Base-by-base conservation (phyloP, 2,888 invertebrate species). In the Amblyjoppa proteus region DNA sequence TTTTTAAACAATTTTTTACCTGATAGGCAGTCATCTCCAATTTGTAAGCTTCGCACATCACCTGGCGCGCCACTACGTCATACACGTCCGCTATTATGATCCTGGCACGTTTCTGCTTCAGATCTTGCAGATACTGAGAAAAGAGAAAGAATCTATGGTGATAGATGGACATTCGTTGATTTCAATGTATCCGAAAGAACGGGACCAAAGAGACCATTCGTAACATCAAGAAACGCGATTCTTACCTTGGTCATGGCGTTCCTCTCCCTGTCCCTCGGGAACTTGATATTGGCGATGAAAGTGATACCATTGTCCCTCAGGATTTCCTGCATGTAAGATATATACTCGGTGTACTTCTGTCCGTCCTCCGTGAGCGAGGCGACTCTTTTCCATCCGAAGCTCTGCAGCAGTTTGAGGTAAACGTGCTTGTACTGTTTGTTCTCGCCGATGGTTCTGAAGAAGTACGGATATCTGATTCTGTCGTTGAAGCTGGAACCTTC, bases 1-100 rank as follows among this genome's bases (percentile, higher is more conserved):
- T 83, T 84, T 76, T 90, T 34, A 20, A 20, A 75, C 38, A n/a
- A 64, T 34, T 70, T 75, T 76, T 88, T 88, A 93, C 93, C 91
- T 93, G 91, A 69, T 93, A 92, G 0, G 96, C 96, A 31, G 96
- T 96, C 96, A 97, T 97, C 86, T 96, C 95, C 86, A 96, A 95
- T 90, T 95, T 95, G 91, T 95, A 96, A 0, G 97, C 98, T 92
- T 97, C 97, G 92, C 98, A 98, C 96, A 98, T 96, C 16, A 98
- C 96, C 80, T 96, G 96, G 49, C 97, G 95, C 6, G 96, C 96
- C 31, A 96, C 96, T 88, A 96, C 95, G 89, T 96, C 97, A 91
- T 97, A 97, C 71, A 97, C 96, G 92, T 97, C 97, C 7, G 97
- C 97, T 88, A 97, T 97, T 76, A 98, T 96, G 51, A 98, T 97